Evolutionary conservation across 1,140 invertebrate genomes (phyloP), one percentile per base, ranked within the genome.

Genomic region (Choristoneura fumiferana): DNA sequence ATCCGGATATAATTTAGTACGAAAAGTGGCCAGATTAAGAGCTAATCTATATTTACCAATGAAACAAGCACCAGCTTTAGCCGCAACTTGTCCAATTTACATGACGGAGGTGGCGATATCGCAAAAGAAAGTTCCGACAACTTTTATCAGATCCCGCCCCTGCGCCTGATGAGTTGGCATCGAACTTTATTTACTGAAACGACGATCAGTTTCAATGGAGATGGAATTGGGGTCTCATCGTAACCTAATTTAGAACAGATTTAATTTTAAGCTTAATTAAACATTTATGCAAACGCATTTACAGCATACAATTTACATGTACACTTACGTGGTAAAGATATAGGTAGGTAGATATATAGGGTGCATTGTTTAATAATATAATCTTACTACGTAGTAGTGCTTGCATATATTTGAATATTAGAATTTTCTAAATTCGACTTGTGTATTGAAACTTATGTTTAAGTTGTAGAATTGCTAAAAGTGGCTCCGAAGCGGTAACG

Each of bases 31-130:
- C 63, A 78, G 73, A 84, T 82, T 78, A 86, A 65, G 73, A 76
- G 73, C 71, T 81, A 83, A 84, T 82, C 73, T 77, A 73, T 83
- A 76, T 78, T 75, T 69, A 68, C 70, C 67, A 80, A 81, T 85
- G 77, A 81, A 84, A 78, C 73, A 80, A 77, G 69, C 79, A 81
- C 82, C 74, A 76, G 75, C 62, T 63, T 55, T 54, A 52, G 53
- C 78, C 73, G 60, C 72, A 79, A 87, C 78, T 84, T 83, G 81
- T 84, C 81, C 76, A 85, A 87, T 85, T 81, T 85, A 85, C 77
- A 85, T 87, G 82, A 85, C 76, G 83, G 72, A 85, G 83, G 81
- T 84, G 83, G 73, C 73, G 81, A 84, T 84, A 83, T 84, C 77
- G 76, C 73, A 76, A 81, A 83, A 82, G 83, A 84, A 85, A 86